A percentile compares a stretch with the other conserved stretches of the same genome.
Conservation (phyloP, 1,140 invertebrate species). For the Yoshiicerus persimilis region DNA sequence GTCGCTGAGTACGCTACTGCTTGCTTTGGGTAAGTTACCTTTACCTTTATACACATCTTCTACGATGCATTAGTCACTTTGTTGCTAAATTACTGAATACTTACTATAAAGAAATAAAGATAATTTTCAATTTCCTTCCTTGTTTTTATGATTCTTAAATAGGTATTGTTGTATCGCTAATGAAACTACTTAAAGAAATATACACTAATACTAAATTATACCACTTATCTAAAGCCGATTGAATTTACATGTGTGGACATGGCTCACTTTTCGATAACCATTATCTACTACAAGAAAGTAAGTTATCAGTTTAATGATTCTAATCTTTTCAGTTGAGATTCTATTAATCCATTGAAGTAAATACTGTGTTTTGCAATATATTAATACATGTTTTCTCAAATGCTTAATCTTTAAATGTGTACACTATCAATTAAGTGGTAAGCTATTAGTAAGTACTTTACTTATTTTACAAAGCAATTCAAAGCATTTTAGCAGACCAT, state of each 20-base stretch:
- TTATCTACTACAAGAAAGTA: not conserved
- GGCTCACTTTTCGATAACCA: not conserved
- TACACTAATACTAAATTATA: not conserved
- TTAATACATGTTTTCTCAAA: no score
- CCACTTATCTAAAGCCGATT: not conserved
- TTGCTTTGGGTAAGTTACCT: not conserved
- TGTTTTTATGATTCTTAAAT: not conserved
- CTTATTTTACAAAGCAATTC: no score
- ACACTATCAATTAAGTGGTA: not conserved
- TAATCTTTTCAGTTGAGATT: not conserved
- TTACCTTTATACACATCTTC: not conserved
- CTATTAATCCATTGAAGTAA: not conserved
- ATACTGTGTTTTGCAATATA: not conserved
- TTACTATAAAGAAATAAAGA: not conserved
- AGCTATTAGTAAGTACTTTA: not conserved
- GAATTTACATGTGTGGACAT: not conserved
- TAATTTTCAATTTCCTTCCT: not conserved
- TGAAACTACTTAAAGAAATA: not conserved
- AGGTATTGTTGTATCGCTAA: not conserved
- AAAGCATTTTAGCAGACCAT: no score
- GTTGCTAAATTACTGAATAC: no score
- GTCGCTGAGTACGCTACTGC: not conserved
- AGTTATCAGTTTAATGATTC: not conserved
- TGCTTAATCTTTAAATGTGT: not conserved
- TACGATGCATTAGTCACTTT: not conserved